Base-by-base conservation (phyloP, 23 tunicate species). In the Ciona savignyi region DNA sequence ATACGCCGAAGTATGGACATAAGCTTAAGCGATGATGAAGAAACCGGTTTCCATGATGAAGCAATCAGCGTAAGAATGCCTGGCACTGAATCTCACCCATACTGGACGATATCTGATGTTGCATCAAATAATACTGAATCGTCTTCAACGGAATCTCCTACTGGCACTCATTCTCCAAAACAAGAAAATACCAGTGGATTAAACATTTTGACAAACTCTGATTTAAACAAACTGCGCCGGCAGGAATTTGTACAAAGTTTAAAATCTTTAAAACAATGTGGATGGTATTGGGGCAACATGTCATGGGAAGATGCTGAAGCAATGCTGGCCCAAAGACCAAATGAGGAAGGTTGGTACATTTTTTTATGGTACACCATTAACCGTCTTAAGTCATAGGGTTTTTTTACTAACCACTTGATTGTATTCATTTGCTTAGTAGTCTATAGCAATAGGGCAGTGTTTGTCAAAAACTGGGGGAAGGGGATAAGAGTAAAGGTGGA, bases 251-350 rank as follows among this genome's bases (percentile, higher is more conserved):
- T 78, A 15, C 51, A 79, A 30, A 90, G 83, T 65, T 63, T 90
- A 56, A 70, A 66, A 4, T 32, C 34, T 3, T 62, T 90, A 6
- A 90, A 90, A 67, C 33, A 26, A 24, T 79, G 86, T 74, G 90
- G 86, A 11, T 90, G 97, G 97, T 90, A 90, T 60, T 90, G 97
- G 97, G 90, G 90, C 11, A 71, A 90, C 34, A 79, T 90, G 85
- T 56, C 82, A 1, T 90, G 97, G 97, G 79, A 90, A 79, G 97
- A 90, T 42, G 97, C 97, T 0, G 97, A 90, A 75, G 29, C 72
- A 3, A 68, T 90, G 85, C 85, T 90, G 4, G 6, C 60, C 23
- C 70, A 75, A 23, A 74, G 60, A 19, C 78, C 83, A 4, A 74
- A 74, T 30, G 85, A 51, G 30, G 82, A 83, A 49, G 97, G 89